Conservation (phyloP, 2,888 invertebrate genomes). For the Chrysopilus asiliformis region DNA sequence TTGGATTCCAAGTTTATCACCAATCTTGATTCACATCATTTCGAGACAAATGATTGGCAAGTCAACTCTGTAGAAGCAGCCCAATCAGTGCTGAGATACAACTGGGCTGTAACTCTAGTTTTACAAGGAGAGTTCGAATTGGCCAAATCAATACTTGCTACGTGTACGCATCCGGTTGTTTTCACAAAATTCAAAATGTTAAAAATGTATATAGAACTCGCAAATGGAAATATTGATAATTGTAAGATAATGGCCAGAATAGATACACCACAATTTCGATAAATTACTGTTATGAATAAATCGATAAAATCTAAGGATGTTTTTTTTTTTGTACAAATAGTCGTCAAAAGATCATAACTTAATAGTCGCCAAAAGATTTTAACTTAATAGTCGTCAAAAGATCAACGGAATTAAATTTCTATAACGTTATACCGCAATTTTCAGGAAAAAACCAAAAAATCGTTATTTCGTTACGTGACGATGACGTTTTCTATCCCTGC, state of each 20-base stretch:
- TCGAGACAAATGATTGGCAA: conserved; percentile 40
- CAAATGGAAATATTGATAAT: conserved; percentile 27
- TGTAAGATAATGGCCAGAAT: conserved; percentile 8
- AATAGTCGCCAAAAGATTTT: too few relatives aligned
- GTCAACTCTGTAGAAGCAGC: conserved; percentile 46
- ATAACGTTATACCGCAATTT: too few relatives aligned
- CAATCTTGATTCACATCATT: conserved; percentile 39
- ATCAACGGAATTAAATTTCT: too few relatives aligned
- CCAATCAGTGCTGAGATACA: conserved; percentile 60
- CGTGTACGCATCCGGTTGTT: conserved; percentile 30
- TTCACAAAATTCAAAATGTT: conserved; percentile 27
- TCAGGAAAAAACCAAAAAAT: too few relatives aligned
- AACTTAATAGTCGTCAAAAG: too few relatives aligned
- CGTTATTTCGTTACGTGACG: too few relatives aligned
- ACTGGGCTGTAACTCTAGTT: conserved; percentile 62
- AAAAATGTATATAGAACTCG: conserved; percentile 45
- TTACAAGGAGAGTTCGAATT: conserved; percentile 61
- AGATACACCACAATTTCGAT: conserved; percentile 9
- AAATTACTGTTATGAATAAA: too few relatives aligned
- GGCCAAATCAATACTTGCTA: conserved; percentile 28
- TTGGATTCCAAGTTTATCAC: conserved; percentile 62
- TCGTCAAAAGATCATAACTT: too few relatives aligned
- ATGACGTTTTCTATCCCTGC: too few relatives aligned
- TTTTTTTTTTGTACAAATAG: neutral
- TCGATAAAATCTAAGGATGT: too few relatives aligned